Conservation (phyloP, 2,113 vertebrate species). For the Oncorhynchus tshawytscha region DNA sequence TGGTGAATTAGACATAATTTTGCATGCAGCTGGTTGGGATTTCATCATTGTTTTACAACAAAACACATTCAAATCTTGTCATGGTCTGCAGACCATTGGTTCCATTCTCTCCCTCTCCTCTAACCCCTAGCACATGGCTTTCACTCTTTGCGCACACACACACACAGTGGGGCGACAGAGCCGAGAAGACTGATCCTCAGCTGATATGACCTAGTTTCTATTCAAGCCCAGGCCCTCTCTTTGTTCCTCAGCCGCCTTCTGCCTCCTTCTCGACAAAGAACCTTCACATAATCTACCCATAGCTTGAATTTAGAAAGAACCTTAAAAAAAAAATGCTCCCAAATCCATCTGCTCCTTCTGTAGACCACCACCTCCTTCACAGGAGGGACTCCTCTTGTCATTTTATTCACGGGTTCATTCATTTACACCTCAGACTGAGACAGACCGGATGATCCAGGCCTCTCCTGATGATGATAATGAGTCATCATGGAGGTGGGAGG, state of each 20-base stretch:
- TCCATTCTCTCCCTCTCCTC: not conserved
- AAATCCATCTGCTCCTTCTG: not conserved
- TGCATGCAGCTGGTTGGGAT: not conserved
- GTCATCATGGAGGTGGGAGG: not conserved
- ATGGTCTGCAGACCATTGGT: not conserved
- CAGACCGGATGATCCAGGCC: conserved; percentile 9
- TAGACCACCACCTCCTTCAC: not conserved
- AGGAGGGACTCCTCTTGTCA: not conserved
- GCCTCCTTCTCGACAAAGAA: conserved; percentile 52
- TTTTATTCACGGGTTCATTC: not conserved
- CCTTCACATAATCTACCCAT: conserved; percentile 40
- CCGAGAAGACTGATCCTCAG: conserved; percentile 57
- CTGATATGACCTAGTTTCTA: conserved; percentile 75
- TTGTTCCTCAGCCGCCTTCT: conserved; percentile 53
- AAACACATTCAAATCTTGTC: not conserved
- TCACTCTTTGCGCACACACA: conserved; percentile 8
- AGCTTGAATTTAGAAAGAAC: conserved; percentile 31
- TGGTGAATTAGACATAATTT: not conserved
- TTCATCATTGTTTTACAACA: not conserved
- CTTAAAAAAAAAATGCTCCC: conserved; percentile 36
- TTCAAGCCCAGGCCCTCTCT: conserved; percentile 56
- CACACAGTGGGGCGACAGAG: conserved; percentile 23
- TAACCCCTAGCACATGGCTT: not conserved
- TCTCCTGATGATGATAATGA: conserved; percentile 17
- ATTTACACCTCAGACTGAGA: conserved; percentile 25